A percentile compares a stretch with the other conserved stretches of the same genome.
phyloP scores from a whole-genome alignment of 1,140 invertebrate species.

The Lepidurus couesii region DNA sequence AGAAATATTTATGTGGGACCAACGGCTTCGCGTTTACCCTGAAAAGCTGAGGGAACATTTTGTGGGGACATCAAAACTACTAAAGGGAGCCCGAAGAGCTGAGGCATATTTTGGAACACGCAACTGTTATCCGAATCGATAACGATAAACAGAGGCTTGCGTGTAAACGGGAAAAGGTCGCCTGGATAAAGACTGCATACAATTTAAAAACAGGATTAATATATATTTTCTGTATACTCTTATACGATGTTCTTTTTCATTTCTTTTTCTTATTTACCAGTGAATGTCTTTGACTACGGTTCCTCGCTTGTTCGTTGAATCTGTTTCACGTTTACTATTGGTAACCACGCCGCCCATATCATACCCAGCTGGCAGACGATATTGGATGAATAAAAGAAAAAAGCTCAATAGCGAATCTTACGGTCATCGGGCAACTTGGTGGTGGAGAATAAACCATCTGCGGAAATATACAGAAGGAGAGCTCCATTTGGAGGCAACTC shows the following conservation, averaged over 20 bases:
- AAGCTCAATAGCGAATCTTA: conserved; percentile 48
- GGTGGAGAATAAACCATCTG: conserved; percentile 83
- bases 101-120: conserved; percentile 85
- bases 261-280: conserved; percentile 45
- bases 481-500: conserved; percentile 87
- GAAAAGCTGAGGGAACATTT: conserved; percentile 74
- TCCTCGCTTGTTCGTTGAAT: conserved; percentile 56
- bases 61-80: conserved; percentile 90
- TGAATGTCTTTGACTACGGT: conserved; percentile 70
- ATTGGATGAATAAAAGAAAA: background rate
- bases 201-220: background rate
- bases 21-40: conserved; percentile 52
- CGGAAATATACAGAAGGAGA: conserved; percentile 86
- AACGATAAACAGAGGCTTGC: conserved; percentile 86
- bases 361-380: conserved; percentile 62
- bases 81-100: conserved; percentile 90
- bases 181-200: conserved; percentile 76
- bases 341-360: conserved; percentile 86
- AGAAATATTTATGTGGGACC: background rate
- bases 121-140: conserved; percentile 93
- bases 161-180: conserved; percentile 83
- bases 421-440: conserved; percentile 83
- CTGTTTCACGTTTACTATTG: conserved; percentile 69
- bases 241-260: background rate
- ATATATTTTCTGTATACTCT: background rate